A percentile compares a stretch with the other conserved stretches of the same genome.
Evolutionary conservation across 2,113 vertebrate species (phyloP).

Genomic region (Podocnemis expansa): DNA sequence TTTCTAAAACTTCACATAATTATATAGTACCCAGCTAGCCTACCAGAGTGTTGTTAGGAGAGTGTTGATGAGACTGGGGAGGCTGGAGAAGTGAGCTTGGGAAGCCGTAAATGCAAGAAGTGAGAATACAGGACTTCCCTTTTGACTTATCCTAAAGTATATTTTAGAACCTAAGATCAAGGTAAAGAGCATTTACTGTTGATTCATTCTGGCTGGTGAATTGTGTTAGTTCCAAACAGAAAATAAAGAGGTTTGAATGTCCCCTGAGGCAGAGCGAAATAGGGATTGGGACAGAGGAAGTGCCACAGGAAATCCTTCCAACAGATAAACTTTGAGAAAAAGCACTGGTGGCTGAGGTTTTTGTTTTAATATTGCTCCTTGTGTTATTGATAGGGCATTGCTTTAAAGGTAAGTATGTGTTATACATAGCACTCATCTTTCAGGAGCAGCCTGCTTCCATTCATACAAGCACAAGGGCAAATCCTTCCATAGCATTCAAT

Average conservation of each 20-base stretch:
- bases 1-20: neutral
- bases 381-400: neutral
- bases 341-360: neutral
- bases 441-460: neutral
- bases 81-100: neutral
- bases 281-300: neutral
- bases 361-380: neutral
- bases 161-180: neutral
- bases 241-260: neutral
- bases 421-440: neutral
- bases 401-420: neutral
- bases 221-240: neutral
- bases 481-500: neutral
- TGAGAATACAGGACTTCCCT: neutral
- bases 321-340: neutral
- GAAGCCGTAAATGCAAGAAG: neutral
- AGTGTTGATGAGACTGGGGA: neutral
- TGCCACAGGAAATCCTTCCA: neutral
- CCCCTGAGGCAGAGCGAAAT: neutral
- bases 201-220: neutral
- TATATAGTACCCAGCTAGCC: neutral
- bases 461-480: rapidly evolving
- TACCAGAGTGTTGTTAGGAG: neutral
- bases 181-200: neutral
- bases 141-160: neutral